These are phyloP conservation scores for Catharus bicknelli DNA, from an alignment of 2,113 vertebrate genomes.

Conservation along the genomic window DNA sequence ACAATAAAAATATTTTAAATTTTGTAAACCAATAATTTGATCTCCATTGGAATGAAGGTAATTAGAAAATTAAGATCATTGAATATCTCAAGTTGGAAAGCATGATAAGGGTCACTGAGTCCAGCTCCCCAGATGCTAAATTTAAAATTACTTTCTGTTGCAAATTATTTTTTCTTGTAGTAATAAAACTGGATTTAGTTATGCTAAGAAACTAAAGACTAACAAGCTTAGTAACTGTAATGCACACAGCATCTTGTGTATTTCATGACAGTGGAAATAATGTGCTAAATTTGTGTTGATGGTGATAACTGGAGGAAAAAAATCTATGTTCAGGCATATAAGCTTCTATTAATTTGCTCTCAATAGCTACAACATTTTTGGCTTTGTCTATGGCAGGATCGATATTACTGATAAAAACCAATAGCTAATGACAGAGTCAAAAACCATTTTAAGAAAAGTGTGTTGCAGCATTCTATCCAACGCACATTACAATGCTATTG, in stretches of 20 bases:
- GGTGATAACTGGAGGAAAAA: background rate
- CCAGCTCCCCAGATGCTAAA: background rate
- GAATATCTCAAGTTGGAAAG: background rate
- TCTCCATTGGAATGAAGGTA: background rate
- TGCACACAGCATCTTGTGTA: background rate
- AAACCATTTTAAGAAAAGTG: background rate
- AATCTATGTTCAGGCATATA: background rate
- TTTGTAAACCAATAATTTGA: background rate
- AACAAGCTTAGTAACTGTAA: background rate
- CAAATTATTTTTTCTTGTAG: background rate
- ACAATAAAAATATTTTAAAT: background rate
- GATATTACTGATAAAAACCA: background rate
- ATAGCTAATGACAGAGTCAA: background rate
- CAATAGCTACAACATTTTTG: background rate
- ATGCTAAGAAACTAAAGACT: background rate
- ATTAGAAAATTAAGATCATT: background rate
- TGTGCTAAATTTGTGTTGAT: background rate
- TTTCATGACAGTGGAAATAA: background rate
- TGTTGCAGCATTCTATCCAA: background rate
- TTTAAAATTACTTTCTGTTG: background rate
- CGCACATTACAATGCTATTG: background rate
- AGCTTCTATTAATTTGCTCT: background rate
- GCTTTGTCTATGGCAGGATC: slow-evolving; percentile 34
- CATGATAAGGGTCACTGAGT: background rate
- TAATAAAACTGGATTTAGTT: background rate